Evolutionary conservation across 2,888 invertebrate genomes (phyloP).

Genomic region (Himalopsyche anomala): DNA sequence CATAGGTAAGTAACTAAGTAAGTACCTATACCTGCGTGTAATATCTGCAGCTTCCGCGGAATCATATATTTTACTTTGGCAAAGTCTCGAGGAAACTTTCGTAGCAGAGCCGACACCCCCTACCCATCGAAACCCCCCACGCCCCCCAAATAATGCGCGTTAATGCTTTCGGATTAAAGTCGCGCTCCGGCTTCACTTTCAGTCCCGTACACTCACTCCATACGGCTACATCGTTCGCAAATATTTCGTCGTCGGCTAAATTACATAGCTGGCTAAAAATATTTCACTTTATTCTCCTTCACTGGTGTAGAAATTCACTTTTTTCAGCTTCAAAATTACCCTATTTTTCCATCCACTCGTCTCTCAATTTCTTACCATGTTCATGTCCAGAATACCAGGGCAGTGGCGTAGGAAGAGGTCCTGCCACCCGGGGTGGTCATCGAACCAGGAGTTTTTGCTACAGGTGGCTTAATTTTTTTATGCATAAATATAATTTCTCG

Average conservation of each 20-base stretch:
- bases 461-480: too few species aligned
- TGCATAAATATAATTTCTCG: too few species aligned
- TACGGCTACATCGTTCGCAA: constrained; percentile 51
- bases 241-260: background rate
- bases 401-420: too few species aligned
- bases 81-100: constrained; percentile 57
- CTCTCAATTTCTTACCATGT: too few species aligned
- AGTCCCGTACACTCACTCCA: constrained; percentile 55
- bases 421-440: too few species aligned
- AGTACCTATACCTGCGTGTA: constrained; percentile 57
- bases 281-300: too few species aligned
- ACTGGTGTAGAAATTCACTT: too few species aligned
- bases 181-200: constrained; percentile 66
- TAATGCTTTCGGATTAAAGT: constrained; percentile 64
- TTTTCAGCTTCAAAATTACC: too few species aligned
- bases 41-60: constrained; percentile 62
- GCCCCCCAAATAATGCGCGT: constrained; percentile 63
- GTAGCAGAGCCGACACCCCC: constrained; percentile 2
- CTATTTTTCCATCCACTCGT: too few species aligned
- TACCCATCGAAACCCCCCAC: constrained; percentile 11
- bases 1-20: constrained; percentile 46
- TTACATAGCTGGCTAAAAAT: too few species aligned
- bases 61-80: constrained; percentile 64
- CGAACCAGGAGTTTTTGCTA: too few species aligned
- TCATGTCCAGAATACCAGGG: too few species aligned